Evolutionary conservation across 1,140 invertebrate genomes (phyloP), one percentile per base, ranked within the genome.

Genomic region (Zophobas morio): DNA sequence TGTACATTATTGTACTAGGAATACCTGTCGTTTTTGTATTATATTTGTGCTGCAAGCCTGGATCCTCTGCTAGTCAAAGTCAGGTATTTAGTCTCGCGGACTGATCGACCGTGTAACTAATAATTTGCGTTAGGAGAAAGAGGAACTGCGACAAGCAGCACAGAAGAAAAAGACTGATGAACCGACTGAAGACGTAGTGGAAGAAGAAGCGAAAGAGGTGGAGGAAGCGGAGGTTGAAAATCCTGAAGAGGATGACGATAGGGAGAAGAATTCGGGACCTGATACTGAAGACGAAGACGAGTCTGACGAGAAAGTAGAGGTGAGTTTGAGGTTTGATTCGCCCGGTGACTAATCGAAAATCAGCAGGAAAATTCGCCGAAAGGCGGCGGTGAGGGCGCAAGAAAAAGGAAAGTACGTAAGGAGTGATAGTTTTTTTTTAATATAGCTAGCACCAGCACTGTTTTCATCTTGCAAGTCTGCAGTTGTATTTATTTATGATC

Each of bases 1-100:
- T 95, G 70, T 96, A 96, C 87, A 90, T 98, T 80, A 85, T 98
- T 75, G 91, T 93, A 71, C 88, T 95, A 86, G 94, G 94, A 78
- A 86, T 98, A 70, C 92, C 96, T 40, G 87, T 94, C 78, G 89
- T 95, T 80, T 88, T 96, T 78, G 85, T 96, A 80, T 90, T 98
- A 79, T 93, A 96, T 86, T 89, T 91, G 60, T 98, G 94, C 88
- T 97, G 94, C 90, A 91, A 90, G 81, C 89, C 91, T 63, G 87
- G 88, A 79, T 86, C 85, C 46, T 79, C 80, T 42, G 80, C 82
- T 83, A 83, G 81, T 82, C 86, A 89, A 88, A 87, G 32, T 33
- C 75, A 82, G 79, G 80, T 82, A 84, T 80, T 70, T 77, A 20
- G 51, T 71, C 40, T 36, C 20, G 20, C 20, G 20, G 20, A 20